Conservation (phyloP, 2,888 invertebrate genomes). For the Ecdyonurus torrentis region DNA sequence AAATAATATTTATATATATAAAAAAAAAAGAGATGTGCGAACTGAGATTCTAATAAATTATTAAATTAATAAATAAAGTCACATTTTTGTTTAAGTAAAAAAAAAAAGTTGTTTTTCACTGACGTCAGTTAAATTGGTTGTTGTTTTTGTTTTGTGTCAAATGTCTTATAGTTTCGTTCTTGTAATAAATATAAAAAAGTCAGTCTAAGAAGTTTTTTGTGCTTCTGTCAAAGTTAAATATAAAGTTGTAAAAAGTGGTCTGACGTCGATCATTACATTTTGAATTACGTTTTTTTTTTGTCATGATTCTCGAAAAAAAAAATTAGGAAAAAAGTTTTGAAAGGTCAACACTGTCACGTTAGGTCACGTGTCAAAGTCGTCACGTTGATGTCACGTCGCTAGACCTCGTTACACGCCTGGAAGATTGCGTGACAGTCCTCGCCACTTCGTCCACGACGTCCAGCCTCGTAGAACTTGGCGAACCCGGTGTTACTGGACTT, state of each 20-base stretch:
- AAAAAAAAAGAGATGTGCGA: not conserved
- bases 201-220: not conserved
- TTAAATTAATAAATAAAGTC: not conserved
- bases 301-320: no score
- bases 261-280: no score
- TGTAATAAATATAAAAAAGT: not conserved
- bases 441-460: conserved; percentile 67
- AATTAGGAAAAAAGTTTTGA: not conserved
- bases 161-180: no score
- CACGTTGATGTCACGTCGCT: conserved; percentile 21
- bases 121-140: not conserved
- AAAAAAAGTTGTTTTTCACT: no score
- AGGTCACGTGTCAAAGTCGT: not conserved
- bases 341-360: not conserved
- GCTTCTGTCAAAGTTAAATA: not conserved
- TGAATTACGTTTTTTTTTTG: no score
- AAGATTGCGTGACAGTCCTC: conserved; percentile 73
- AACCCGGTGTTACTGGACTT: conserved; percentile 50
- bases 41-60: not conserved
- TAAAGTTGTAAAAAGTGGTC: not conserved
- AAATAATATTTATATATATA: no score
- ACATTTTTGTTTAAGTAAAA: not conserved
- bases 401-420: conserved; percentile 78
- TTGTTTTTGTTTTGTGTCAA: not conserved
- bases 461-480: conserved; percentile 69